Conservation (phyloP, 2,888 invertebrate genomes). For the Aromia moschata region DNA sequence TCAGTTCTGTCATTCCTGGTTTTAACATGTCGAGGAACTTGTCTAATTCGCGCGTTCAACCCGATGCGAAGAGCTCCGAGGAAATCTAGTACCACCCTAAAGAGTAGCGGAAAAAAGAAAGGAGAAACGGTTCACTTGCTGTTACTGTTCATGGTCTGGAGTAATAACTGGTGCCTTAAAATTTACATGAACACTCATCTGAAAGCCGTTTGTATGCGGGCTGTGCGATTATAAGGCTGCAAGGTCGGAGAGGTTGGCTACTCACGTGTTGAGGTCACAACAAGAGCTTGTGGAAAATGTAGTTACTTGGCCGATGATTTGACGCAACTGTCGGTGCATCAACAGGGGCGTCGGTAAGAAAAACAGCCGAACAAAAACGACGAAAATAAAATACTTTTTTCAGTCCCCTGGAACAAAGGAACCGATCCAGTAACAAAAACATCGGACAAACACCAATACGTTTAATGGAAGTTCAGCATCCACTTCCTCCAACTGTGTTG, state of each 20-base stretch:
- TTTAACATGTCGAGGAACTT: constrained; percentile 53
- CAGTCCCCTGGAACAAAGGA: constrained; percentile 72
- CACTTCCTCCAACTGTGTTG: constrained; percentile 49
- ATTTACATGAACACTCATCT: constrained; percentile 92
- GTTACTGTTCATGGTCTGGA: constrained; percentile 92
- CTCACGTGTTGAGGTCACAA: constrained; percentile 93
- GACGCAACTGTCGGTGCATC: constrained; percentile 80
- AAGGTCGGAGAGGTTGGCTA: constrained; percentile 86
- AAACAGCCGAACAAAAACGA: constrained; percentile 1
- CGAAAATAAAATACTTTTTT: constrained; percentile 41
- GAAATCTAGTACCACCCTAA: constrained; percentile 47
- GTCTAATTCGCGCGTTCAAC: constrained; percentile 43
- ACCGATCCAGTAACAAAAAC: constrained; percentile 66
- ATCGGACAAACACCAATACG: constrained; percentile 51
- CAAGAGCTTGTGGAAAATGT: constrained; percentile 89
- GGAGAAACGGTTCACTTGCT: constrained; percentile 73
- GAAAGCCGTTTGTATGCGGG: constrained; percentile 89
- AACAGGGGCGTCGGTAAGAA: constrained; percentile 79
- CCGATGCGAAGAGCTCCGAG: constrained; percentile 49
- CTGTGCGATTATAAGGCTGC: constrained; percentile 95
- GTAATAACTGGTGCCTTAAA: constrained; percentile 95
- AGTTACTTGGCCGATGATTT: constrained; percentile 87
- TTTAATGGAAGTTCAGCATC: constrained; percentile 48
- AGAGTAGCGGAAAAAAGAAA: constrained; percentile 58
- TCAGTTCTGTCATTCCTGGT: constrained; percentile 56